phyloP scores from a whole-genome alignment of 2,113 vertebrate species.

The Apus apus region DNA sequence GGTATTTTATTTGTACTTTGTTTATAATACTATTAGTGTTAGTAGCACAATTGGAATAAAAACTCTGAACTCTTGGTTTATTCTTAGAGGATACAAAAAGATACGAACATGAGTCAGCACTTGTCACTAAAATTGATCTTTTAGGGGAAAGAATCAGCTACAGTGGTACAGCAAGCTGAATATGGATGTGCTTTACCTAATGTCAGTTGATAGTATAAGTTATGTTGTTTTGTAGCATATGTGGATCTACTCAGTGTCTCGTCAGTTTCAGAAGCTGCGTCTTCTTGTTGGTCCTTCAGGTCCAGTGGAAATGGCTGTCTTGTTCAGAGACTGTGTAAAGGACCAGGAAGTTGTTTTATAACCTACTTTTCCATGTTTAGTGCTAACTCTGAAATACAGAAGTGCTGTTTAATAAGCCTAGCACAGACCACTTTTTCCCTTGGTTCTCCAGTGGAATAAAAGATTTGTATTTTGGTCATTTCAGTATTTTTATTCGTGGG shows the following conservation, averaged over 20 bases:
- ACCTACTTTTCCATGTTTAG: not conserved
- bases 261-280: not conserved
- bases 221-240: not conserved
- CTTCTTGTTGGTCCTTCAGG: not conserved
- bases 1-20: not conserved
- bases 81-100: not conserved
- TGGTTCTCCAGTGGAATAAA: not conserved
- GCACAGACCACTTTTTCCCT: not conserved
- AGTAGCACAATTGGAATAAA: not conserved
- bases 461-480: slow-evolving; percentile 7
- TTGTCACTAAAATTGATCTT: not conserved
- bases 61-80: not conserved
- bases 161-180: not conserved
- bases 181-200: not conserved
- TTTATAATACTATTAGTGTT: not conserved
- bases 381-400: not conserved
- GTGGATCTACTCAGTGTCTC: not conserved
- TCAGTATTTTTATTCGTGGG: not conserved
- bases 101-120: not conserved
- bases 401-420: not conserved
- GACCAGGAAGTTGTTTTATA: not conserved
- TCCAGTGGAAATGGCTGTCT: not conserved
- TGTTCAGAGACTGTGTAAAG: not conserved
- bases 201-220: not conserved
- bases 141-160: not conserved